phyloP scores from a whole-genome alignment of 2,113 vertebrate genomes.

The Phalacrocorax brasilianus region DNA sequence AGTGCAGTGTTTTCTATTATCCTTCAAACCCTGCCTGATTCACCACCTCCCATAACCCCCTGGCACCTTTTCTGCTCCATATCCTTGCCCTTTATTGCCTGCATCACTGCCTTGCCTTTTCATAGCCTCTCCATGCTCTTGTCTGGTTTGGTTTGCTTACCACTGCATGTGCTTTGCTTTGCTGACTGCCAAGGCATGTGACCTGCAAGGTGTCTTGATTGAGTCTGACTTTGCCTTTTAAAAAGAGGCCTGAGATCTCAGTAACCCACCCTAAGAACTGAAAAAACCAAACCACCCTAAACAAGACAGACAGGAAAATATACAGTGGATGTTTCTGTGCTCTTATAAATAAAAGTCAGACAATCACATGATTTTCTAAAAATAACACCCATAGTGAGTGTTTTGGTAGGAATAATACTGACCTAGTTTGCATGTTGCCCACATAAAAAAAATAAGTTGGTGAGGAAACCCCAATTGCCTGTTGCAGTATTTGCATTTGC shows the following conservation, averaged over 20 bases:
- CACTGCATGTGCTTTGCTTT: background rate
- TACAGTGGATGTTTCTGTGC: constrained; percentile 15
- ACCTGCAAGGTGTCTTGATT: background rate
- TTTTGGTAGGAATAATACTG: constrained; percentile 45
- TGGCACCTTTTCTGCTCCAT: background rate
- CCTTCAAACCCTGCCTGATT: background rate
- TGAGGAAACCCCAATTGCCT: background rate
- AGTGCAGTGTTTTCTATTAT: background rate
- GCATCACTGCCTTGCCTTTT: background rate
- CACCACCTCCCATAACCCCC: background rate
- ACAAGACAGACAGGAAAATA: constrained; percentile 41
- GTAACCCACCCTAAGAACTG: background rate
- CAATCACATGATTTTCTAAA: constrained; percentile 52
- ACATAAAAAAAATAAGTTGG: background rate
- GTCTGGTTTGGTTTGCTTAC: background rate
- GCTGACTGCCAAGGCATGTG: background rate
- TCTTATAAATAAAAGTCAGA: constrained; percentile 59
- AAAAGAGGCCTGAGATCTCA: background rate
- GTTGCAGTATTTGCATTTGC: background rate
- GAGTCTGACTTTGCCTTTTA: background rate
- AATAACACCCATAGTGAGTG: constrained; percentile 29
- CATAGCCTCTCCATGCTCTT: background rate
- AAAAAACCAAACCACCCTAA: background rate
- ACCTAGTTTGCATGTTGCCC: constrained; percentile 47
- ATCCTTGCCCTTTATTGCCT: background rate